Evolutionary conservation across 1,140 invertebrate genomes (phyloP).

Genomic region (Caenorhabditis inopinata): DNA sequence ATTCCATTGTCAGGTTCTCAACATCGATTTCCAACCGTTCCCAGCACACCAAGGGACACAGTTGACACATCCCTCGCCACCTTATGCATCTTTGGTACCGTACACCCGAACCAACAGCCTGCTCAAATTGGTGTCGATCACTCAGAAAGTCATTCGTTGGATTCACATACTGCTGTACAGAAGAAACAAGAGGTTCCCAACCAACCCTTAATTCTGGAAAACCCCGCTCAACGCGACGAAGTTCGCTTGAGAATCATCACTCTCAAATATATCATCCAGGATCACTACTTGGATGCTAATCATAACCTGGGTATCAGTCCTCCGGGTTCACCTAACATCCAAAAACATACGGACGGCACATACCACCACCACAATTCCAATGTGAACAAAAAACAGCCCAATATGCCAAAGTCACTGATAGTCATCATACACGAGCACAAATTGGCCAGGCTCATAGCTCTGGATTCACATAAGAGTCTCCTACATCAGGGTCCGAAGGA

Average conservation of each 20-base stretch:
- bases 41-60: not conserved
- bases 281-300: not conserved
- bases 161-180: not conserved
- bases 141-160: too few relatives aligned
- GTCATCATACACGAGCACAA: not conserved
- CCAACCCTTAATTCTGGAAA: not conserved
- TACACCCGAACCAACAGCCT: not conserved
- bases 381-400: not conserved
- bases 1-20: not conserved
- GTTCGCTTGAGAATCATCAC: not conserved
- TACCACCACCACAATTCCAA: too few relatives aligned
- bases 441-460: not conserved
- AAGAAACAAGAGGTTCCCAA: not conserved
- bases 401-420: not conserved
- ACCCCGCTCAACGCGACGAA: not conserved
- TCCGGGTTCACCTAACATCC: not conserved
- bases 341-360: not conserved
- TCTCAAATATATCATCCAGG: not conserved
- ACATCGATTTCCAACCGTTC: too few relatives aligned
- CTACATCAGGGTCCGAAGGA: not conserved
- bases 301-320: not conserved
- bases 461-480: not conserved
- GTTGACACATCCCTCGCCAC: not conserved
- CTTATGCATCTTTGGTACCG: not conserved
- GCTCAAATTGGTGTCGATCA: not conserved